These are phyloP conservation scores for Nezara viridula DNA, from an alignment of 2,888 invertebrate species.

Conservation along the genomic window DNA sequence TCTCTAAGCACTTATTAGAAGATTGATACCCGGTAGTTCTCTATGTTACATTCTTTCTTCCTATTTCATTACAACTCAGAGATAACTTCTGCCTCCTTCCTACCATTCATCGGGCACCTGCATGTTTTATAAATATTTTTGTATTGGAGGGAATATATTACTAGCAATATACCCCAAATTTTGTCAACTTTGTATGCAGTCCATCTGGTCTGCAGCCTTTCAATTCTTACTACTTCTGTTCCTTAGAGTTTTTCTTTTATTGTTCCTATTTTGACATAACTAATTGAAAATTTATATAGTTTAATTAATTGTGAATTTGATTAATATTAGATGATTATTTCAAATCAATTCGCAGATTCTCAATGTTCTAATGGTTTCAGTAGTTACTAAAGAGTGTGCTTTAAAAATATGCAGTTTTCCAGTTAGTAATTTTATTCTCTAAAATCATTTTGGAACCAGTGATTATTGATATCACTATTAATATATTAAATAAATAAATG, in stretches of 20 bases:
- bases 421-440: background rate
- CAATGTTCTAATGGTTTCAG: background rate
- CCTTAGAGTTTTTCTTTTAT: background rate
- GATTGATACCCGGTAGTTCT: conserved; percentile 44
- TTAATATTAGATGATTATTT: background rate
- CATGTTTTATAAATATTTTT: conserved; percentile 32
- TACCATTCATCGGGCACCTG: conserved; percentile 46
- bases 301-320: background rate
- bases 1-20: conserved; percentile 45
- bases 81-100: conserved; percentile 34
- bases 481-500: background rate
- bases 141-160: conserved; percentile 26
- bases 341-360: background rate
- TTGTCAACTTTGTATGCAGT: conserved; percentile 24
- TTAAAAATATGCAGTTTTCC: background rate
- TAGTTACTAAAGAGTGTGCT: background rate
- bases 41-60: conserved; percentile 42
- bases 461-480: background rate
- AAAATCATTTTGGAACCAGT: background rate
- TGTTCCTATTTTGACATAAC: background rate
- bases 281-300: background rate
- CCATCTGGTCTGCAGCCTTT: conserved; percentile 9
- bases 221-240: conserved; percentile 20
- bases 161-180: background rate
- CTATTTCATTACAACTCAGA: conserved; percentile 41